Evolutionary conservation across 2,888 invertebrate genomes (phyloP).

Genomic region (Hypomecis atomaria): DNA sequence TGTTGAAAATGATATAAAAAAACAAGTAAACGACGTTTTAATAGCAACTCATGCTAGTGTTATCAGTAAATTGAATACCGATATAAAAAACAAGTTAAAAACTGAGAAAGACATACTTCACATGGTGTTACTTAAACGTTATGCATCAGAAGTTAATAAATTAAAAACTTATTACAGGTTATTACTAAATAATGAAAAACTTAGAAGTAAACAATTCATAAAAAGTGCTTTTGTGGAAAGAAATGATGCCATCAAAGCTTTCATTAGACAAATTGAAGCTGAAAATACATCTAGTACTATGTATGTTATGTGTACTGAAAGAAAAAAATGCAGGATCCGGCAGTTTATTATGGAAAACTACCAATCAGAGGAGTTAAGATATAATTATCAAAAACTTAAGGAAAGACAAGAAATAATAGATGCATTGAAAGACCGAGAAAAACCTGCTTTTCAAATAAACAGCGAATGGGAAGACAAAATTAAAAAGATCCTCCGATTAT

Average conservation of each 20-base stretch:
- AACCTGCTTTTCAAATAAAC: constrained; percentile 61
- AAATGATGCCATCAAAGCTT: constrained; percentile 70
- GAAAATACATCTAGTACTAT: constrained; percentile 71
- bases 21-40: constrained; percentile 60
- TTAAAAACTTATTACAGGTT: constrained; percentile 68
- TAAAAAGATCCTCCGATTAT: constrained; percentile 68
- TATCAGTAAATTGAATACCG: constrained; percentile 61
- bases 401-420: constrained; percentile 58
- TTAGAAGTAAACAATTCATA: constrained; percentile 58
- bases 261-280: constrained; percentile 65
- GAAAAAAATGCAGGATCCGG: constrained; percentile 75
- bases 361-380: constrained; percentile 60
- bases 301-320: constrained; percentile 74
- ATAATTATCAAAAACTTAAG: constrained; percentile 62
- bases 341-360: constrained; percentile 66
- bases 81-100: constrained; percentile 63
- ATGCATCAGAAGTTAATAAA: constrained; percentile 61
- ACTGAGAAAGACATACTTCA: constrained; percentile 60
- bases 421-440: constrained; percentile 55
- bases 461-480: constrained; percentile 72
- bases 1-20: constrained; percentile 64
- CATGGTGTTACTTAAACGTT: constrained; percentile 55
- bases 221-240: constrained; percentile 60
- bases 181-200: constrained; percentile 63
- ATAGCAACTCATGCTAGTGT: constrained; percentile 59